Conservation (phyloP, 1,140 invertebrate species). For the Paraescarpia echinospica region DNA sequence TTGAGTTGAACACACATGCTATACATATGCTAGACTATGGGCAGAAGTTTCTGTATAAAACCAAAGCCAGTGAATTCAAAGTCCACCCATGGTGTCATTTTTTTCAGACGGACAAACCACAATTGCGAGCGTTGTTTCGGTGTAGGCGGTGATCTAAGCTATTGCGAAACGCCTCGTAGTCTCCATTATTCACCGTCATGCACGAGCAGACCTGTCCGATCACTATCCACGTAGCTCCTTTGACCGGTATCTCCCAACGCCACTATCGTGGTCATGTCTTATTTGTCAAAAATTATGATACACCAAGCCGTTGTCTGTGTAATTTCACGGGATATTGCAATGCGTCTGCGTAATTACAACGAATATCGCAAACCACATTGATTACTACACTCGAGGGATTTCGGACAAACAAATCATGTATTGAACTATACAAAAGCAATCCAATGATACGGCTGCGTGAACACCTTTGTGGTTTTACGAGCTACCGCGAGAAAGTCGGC, state of each 20-base stretch:
- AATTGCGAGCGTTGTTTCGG: not conserved
- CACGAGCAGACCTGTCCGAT: not conserved
- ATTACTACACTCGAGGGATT: not conserved
- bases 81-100: too few relatives aligned
- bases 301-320: not conserved
- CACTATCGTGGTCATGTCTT: not conserved
- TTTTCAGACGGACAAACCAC: not conserved
- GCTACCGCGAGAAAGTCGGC: not conserved
- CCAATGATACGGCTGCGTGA: not conserved
- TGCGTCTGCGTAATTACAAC: not conserved
- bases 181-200: not conserved
- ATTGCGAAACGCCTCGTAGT: not conserved
- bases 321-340: not conserved
- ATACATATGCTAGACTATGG: not conserved
- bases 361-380: not conserved
- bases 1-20: too few relatives aligned
- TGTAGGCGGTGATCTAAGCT: not conserved
- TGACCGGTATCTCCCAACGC: not conserved
- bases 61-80: not conserved
- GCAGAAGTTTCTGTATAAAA: not conserved
- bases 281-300: not conserved
- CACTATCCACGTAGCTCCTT: not conserved
- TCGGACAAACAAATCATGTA: not conserved
- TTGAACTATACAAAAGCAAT: not conserved
- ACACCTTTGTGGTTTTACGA: not conserved